phyloP scores from a whole-genome alignment of 1,140 invertebrate species.

The Armadillidium nasatum region DNA sequence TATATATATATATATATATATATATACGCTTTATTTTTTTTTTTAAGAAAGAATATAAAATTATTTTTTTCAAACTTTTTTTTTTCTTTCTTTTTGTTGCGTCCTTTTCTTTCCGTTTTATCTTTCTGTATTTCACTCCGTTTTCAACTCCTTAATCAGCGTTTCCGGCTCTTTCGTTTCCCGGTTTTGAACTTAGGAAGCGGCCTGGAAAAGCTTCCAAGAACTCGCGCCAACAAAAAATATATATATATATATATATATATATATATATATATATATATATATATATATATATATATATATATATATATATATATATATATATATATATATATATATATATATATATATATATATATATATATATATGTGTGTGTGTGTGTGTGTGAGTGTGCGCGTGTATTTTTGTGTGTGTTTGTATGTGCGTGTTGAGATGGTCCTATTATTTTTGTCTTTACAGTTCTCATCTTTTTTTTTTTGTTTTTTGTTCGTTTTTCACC shows the following conservation, averaged over 20 bases:
- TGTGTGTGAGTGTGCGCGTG: too few relatives aligned
- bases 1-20: constrained; percentile 28
- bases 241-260: too few relatives aligned
- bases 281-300: too few relatives aligned
- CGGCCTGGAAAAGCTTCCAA: neutral
- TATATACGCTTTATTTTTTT: constrained; percentile 14
- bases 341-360: too few relatives aligned
- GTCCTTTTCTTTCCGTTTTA: neutral
- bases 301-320: too few relatives aligned
- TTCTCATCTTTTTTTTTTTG: neutral
- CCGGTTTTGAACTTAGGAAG: neutral
- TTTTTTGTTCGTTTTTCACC: too few relatives aligned
- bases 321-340: too few relatives aligned
- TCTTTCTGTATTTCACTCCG: neutral
- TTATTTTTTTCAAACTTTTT: neutral
- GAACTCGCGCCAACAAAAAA: neutral
- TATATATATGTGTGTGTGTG: too few relatives aligned
- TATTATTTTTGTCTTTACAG: neutral
- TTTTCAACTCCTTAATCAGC: constrained; percentile 10
- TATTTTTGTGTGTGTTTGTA: too few relatives aligned
- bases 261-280: too few relatives aligned
- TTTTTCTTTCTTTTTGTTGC: neutral
- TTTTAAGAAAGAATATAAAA: neutral
- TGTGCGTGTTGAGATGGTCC: too few relatives aligned
- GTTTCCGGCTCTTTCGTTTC: neutral